Base-by-base conservation (phyloP, 2,797 vertebrate genomes). In the Halcyon smyrnensis region DNA sequence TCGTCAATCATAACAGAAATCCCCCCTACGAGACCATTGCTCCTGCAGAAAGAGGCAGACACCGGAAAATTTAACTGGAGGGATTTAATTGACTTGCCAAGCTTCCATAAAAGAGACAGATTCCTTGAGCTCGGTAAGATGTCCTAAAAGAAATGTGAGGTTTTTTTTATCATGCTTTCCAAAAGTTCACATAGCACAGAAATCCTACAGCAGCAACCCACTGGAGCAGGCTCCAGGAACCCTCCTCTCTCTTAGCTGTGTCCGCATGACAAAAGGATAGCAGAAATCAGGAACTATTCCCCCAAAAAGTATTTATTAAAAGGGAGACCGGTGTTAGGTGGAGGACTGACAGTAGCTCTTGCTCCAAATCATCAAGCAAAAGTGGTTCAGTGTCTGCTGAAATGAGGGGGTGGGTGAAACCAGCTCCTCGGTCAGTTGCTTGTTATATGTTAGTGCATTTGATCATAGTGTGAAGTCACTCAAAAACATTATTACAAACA, bases 361-460 rank as follows among this genome's bases (percentile, higher is more conserved):
- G 34, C 63, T 41, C 21, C 9, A 2, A 39, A 25, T 21, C 17
- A 18, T 7, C 23, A 8, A 12, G 41, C 6, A 15, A 6, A 28
- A 76, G 46, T 8, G 6, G 34, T 30, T 18, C 16, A 5, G 9
- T 15, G 34, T 45, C 45, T 27, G 43, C 50, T 17, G 79, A 30
- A 56, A 15, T 1, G 4, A 41, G 45, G 46, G 18, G 10, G 17
- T 6, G 39, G 30, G 27, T 1, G 4, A 57, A 64, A 15, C 19
- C 36, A 32, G 56, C 57, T 13, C 57, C 50, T 8, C 19, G 5
- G 41, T 2, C 7, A 1, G 13, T 34, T 11, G 28, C 64, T 81
- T n/a, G 1, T 9, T 27, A 4, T 8, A 2, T 1, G 2, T 23
- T 8, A 11, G 4, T 4, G 57, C 37, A 3, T 56, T 36, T 14